A percentile compares a stretch with the other conserved stretches of the same genome.
These are phyloP conservation scores for Ceratina calcarata DNA, from an alignment of 1,140 invertebrate genomes.

Conservation along the genomic window DNA sequence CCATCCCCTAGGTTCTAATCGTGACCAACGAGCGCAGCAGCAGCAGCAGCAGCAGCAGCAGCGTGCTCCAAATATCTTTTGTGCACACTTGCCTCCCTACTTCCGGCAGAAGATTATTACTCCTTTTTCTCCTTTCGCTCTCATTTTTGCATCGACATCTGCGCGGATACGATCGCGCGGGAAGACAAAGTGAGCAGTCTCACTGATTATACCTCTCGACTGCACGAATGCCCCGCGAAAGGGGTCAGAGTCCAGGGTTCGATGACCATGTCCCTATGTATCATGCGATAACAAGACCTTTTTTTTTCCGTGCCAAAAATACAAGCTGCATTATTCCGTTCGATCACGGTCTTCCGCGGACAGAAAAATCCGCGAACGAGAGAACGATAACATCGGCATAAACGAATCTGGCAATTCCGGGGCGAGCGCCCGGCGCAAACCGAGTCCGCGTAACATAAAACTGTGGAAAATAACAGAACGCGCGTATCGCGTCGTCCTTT, in stretches of 20 bases:
- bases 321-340: background rate
- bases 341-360: background rate
- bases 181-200: conserved; percentile 21
- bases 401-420: background rate
- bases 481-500: background rate
- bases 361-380: background rate
- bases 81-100: background rate
- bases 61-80: conserved; percentile 9
- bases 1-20: background rate
- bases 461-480: background rate
- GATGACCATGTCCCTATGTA: conserved; percentile 21
- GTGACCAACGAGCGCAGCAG: background rate
- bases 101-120: conserved; percentile 7
- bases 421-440: background rate
- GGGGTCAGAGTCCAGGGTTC: conserved; percentile 32
- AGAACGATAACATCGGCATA: conserved; percentile 3
- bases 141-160: conserved; percentile 8
- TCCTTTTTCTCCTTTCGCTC: background rate
- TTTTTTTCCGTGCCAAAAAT: background rate
- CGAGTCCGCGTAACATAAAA: background rate
- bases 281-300: background rate
- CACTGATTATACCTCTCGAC: conserved; percentile 23
- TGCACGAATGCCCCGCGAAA: conserved; percentile 26
- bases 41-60: too few species aligned
- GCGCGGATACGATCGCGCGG: too few species aligned